Evolutionary conservation across 2,113 vertebrate genomes (phyloP).

Genomic region (Mystacornis crossleyi): DNA sequence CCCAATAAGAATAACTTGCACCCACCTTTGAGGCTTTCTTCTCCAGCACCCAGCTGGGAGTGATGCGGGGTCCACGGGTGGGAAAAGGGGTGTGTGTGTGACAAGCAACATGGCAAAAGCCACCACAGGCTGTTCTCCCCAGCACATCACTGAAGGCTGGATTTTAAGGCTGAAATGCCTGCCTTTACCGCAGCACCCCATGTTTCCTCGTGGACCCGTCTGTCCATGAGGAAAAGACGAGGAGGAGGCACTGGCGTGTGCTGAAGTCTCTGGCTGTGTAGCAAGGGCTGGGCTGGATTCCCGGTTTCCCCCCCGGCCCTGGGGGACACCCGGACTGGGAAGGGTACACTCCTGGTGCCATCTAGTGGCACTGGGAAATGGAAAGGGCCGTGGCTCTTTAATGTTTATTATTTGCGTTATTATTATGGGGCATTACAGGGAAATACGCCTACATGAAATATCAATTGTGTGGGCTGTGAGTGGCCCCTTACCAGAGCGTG

Average conservation of each 20-base stretch:
- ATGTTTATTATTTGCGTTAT: neutral
- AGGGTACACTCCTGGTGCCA: constrained; percentile 23
- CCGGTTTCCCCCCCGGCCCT: neutral
- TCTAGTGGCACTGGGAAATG: constrained; percentile 17
- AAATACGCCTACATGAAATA: rapidly evolving
- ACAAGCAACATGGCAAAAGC: neutral
- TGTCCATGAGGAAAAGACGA: neutral
- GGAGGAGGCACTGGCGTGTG: rapidly evolving
- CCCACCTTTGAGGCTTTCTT: neutral
- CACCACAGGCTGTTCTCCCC: neutral
- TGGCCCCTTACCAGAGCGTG: neutral
- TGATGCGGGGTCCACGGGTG: rapidly evolving
- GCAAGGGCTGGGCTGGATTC: neutral
- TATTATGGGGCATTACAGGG: neutral
- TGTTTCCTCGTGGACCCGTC: too few relatives aligned
- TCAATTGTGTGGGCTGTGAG: neutral
- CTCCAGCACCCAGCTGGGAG: neutral
- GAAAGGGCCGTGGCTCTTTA: neutral
- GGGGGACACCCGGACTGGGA: neutral
- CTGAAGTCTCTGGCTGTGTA: neutral
- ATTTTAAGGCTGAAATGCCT: neutral
- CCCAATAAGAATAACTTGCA: neutral
- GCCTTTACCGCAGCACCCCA: neutral
- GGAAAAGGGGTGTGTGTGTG: rapidly evolving
- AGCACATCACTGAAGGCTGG: neutral